A percentile compares a stretch with the other conserved stretches of the same genome.
Conservation (phyloP, 2,888 invertebrate genomes). For the Phragmatobia fuliginosa region DNA sequence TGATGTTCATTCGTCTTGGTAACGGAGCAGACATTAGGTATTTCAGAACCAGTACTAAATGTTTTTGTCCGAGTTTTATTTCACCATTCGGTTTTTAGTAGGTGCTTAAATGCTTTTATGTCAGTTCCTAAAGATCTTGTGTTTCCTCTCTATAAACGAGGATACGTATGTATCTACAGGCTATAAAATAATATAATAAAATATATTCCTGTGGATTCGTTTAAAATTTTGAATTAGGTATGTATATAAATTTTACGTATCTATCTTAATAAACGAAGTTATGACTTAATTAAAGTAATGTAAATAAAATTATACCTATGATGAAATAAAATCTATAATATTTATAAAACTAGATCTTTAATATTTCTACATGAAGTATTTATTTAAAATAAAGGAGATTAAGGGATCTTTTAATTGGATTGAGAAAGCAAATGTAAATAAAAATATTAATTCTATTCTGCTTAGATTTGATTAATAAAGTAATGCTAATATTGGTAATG, state of each 20-base stretch:
- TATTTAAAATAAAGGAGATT: too few species aligned
- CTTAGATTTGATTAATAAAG: too few species aligned
- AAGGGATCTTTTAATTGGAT: too few species aligned
- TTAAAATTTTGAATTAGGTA: neutral
- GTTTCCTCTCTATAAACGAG: neutral
- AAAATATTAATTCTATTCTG: too few species aligned
- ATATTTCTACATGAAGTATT: too few species aligned
- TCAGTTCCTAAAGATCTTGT: conserved; percentile 5
- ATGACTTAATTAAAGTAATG: neutral
- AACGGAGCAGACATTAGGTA: conserved; percentile 42
- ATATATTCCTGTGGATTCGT: neutral
- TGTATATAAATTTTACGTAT: neutral
- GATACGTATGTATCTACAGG: neutral
- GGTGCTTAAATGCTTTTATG: conserved; percentile 33
- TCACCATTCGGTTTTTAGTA: conserved; percentile 31
- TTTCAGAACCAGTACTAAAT: conserved; percentile 42
- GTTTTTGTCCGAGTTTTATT: conserved; percentile 40
- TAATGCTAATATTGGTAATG: too few species aligned
- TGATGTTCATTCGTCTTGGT: conserved; percentile 69
- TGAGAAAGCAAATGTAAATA: too few species aligned
- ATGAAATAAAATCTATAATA: too few species aligned
- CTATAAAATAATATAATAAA: neutral
- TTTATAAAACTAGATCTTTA: too few species aligned
- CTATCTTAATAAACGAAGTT: neutral
- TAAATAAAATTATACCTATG: too few species aligned